Percentiles rank a stretch among this genome's conserved stretches.
Conservation (phyloP, 2,888 invertebrate species). For the Philereme transversata region DNA sequence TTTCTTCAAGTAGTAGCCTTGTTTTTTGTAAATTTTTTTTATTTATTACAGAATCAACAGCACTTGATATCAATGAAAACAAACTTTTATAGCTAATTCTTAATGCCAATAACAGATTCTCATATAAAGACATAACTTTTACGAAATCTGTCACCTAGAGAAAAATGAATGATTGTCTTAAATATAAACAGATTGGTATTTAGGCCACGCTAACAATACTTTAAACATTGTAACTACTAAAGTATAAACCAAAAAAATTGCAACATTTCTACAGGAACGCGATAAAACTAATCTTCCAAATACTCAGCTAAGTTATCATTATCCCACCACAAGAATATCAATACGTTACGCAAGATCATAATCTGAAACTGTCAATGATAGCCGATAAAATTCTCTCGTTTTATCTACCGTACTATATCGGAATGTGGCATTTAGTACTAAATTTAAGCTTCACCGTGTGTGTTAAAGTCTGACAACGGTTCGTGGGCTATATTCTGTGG, state of each 20-base stretch:
- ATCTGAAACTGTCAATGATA: constrained; percentile 76
- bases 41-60: too few relatives aligned
- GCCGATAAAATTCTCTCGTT: constrained; percentile 57
- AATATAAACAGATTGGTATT: background rate
- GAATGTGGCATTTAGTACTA: constrained; percentile 50
- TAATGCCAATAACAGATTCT: too few relatives aligned
- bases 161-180: background rate
- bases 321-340: constrained; percentile 50
- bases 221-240: constrained; percentile 37
- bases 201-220: constrained; percentile 9
- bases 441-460: constrained; percentile 27
- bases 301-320: constrained; percentile 42
- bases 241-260: constrained; percentile 53
- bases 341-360: constrained; percentile 68
- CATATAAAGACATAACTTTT: too few relatives aligned
- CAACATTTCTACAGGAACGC: constrained; percentile 52
- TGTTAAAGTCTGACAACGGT: constrained; percentile 45
- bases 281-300: constrained; percentile 63
- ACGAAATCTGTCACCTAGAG: too few relatives aligned
- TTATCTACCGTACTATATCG: constrained; percentile 60
- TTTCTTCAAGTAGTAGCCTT: too few relatives aligned
- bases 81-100: too few relatives aligned
- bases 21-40: too few relatives aligned
- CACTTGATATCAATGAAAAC: too few relatives aligned
- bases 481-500: constrained; percentile 52